Percentiles rank a stretch among this genome's conserved stretches.
phyloP scores from a whole-genome alignment of 2,113 vertebrate genomes.

The Cyprinodon tularosa region DNA sequence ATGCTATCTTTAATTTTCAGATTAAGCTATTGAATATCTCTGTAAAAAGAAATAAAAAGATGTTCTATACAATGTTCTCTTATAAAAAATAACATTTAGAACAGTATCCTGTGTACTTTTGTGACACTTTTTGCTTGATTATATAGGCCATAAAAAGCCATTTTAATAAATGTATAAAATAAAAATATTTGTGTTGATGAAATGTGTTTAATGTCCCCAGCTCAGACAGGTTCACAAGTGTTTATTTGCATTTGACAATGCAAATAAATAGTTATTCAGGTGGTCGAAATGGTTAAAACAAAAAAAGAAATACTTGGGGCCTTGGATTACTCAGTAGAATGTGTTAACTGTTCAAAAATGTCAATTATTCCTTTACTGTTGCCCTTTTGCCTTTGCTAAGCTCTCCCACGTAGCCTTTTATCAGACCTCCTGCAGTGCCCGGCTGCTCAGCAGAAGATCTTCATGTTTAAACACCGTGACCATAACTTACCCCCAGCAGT shows the following conservation, averaged over 20 bases:
- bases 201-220: background rate
- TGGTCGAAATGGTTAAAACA: slow-evolving; percentile 70
- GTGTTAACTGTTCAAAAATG: slow-evolving; percentile 68
- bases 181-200: background rate
- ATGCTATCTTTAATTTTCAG: too few relatives aligned
- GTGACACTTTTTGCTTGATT: too few relatives aligned
- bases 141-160: background rate
- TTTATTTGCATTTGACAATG: background rate
- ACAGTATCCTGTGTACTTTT: too few relatives aligned
- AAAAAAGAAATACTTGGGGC: slow-evolving; percentile 43
- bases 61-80: too few relatives aligned
- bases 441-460: slow-evolving; percentile 21
- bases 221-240: slow-evolving; percentile 15
- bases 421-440: slow-evolving; percentile 48
- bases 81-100: too few relatives aligned
- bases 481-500: slow-evolving; percentile 19
- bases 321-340: slow-evolving; percentile 34
- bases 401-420: slow-evolving; percentile 53
- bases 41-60: too few relatives aligned
- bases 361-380: slow-evolving; percentile 37
- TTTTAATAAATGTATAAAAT: background rate
- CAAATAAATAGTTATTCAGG: slow-evolving; percentile 35
- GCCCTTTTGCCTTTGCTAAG: slow-evolving; percentile 43
- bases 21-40: too few relatives aligned
- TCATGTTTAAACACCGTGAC: slow-evolving; percentile 34